Base-by-base conservation (phyloP, 1,140 invertebrate species). In the Saccostrea echinata region DNA sequence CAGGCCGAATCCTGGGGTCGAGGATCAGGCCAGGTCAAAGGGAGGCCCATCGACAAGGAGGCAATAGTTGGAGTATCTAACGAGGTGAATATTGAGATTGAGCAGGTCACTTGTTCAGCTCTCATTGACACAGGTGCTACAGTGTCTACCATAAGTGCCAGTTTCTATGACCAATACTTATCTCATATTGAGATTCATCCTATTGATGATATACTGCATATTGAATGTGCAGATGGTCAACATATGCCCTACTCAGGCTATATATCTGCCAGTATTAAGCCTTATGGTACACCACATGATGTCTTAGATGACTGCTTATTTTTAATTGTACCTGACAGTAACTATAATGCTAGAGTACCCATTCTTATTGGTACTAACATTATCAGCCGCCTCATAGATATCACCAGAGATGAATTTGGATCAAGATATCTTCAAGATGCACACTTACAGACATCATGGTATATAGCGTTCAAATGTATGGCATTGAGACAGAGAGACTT, bases 341-440 rank as follows among this genome's bases (percentile, higher is more conserved):
- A 71, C 18, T 71, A 71, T 30, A 71, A 71, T 52, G 52, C 52
- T 52, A 52, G 52, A 52, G 12, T 52, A 12, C 52, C 52, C 12
- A 12, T 52, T 52, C 52, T 52, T 12, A 52, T 4, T 52, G 12
- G 52, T 52, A 52, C 52, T 4, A 52, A 52, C 12, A 52, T 52
- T 52, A 52, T 88, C 35, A 85, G 82, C 51, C 57, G 33, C 3
- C 86, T 1, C 51, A 83, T 89, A 33, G 89, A 87, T 52, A 85
- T 33, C 35, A 90, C 21, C 18, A 88, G 81, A 64, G 86, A 64
- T 85, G 88, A 86, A 43, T 91, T 64, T 88, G 87, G 87, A 16
- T 55, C 27, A 18, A 85, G 80, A 53, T 88, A 61, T 85, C n/a
- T 88, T 43, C 87, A 88, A 57, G 21, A 35, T 53, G 52, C 83